Conservation (phyloP, 2,888 invertebrate genomes). For the Callinectes sapidus region DNA sequence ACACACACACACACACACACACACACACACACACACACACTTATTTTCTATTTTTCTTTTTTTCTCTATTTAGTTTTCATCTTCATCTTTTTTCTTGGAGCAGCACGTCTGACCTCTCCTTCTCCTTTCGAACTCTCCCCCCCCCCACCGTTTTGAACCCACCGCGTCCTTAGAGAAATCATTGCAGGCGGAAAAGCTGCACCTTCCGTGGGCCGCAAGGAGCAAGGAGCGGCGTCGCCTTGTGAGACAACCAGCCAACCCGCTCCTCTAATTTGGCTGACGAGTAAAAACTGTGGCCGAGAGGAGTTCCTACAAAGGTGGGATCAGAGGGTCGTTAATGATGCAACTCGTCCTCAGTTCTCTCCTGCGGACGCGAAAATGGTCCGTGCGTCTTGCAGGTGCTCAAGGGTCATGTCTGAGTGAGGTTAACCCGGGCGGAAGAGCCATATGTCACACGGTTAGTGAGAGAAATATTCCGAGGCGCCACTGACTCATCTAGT, state of each 20-base stretch:
- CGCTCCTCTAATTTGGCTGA: slow-evolving; percentile 57
- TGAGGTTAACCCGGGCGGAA: neutral
- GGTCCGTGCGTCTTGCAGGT: neutral
- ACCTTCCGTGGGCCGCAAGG: slow-evolving; percentile 10
- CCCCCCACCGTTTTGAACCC: neutral
- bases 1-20: neutral
- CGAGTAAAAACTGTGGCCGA: slow-evolving; percentile 53
- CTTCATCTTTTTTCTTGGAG: neutral
- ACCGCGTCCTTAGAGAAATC: slow-evolving; percentile 23
- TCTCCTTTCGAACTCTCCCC: neutral
- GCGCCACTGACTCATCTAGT: slow-evolving; percentile 9
- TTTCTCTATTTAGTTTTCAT: neutral
- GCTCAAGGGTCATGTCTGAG: slow-evolving; percentile 31
- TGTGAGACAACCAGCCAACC: slow-evolving; percentile 55
- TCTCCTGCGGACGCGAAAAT: slow-evolving; percentile 15
- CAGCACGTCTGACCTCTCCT: neutral
- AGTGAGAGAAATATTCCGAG: neutral
- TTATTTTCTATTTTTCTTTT: neutral
- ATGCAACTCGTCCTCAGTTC: neutral
- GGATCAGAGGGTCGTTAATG: slow-evolving; percentile 22
- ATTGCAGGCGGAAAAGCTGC: slow-evolving; percentile 12
- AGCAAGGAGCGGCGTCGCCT: slow-evolving; percentile 33
- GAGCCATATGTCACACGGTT: slow-evolving; percentile 33
- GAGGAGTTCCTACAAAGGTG: slow-evolving; percentile 35
- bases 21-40: neutral